These are phyloP conservation scores for Prorops nasuta DNA, from an alignment of 1,140 invertebrate species.

Conservation along the genomic window DNA sequence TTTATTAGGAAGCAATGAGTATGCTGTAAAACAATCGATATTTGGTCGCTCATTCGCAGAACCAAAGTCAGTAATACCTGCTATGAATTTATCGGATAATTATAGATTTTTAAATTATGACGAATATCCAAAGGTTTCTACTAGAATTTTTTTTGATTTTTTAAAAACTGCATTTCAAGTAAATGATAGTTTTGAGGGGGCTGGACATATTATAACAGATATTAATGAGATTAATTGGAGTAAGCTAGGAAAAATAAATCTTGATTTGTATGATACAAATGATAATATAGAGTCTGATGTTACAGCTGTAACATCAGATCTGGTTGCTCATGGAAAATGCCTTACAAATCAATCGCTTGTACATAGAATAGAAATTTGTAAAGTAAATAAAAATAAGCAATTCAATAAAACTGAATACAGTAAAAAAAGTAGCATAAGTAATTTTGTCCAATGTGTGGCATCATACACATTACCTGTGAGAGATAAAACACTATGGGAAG, in stretches of 20 bases:
- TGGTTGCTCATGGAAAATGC: no score
- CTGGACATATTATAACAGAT: conserved; percentile 48
- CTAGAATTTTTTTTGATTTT: conserved; percentile 75
- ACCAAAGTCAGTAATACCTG: conserved; percentile 9
- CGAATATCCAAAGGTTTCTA: conserved; percentile 18
- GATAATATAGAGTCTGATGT: conserved; percentile 1
- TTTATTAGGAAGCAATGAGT: no score
- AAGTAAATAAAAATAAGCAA: conserved; percentile 3
- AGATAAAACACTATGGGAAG: background rate
- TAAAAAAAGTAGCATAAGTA: background rate
- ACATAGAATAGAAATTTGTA: background rate
- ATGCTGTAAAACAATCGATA: no score
- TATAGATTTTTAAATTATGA: conserved; percentile 17
- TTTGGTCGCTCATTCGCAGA: no score
- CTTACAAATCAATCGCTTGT: background rate
- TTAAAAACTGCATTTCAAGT: conserved; percentile 70
- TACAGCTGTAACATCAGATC: no score
- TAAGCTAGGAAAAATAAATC: conserved; percentile 55
- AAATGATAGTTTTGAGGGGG: conserved; percentile 62
- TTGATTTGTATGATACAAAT: conserved; percentile 28
- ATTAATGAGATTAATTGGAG: conserved; percentile 65
- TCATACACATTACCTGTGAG: background rate
- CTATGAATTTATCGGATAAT: conserved; percentile 15
- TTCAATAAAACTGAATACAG: background rate
- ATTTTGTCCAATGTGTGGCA: background rate